Base-by-base conservation (phyloP, 1,140 invertebrate species). In the Centruroides sculpturatus region DNA sequence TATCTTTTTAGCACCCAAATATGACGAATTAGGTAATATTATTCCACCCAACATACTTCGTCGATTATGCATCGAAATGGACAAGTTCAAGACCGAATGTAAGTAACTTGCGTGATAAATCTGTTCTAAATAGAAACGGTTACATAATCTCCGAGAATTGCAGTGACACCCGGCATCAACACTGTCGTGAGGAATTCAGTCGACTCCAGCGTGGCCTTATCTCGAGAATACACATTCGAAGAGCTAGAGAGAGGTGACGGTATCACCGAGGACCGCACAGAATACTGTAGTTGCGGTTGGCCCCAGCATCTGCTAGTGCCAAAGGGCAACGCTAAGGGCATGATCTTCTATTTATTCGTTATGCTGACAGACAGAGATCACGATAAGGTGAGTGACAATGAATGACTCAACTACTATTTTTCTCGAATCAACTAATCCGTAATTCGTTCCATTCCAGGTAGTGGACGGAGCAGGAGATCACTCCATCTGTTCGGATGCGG, bases 261-360 rank as follows among this genome's bases (percentile, higher is more conserved):
- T 4, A 57, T 51, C 10, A 58, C 57, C 10, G 48, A 55, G 35
- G 49, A 68, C 4, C 71, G 64, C n/a, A 59, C 54, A 6, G 61
- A 76, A 54, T 70, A 74, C 51, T 90, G 88, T 72, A 86, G 87
- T 47, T 91, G 87, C 71, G 88, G 88, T 54, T 90, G 87, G 87
- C 89, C 89, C 2, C 81, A 89, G 55, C 86, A 92, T 69, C 82
- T 91, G 82, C 76, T 92, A 2, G 70, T 89, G 35, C 83, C 87
- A 0, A 85, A 83, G 72, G 89, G 89, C 35, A 81, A 72, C 4
- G 70, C 77, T 3, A 77, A 80, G 59, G 88, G 87, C 13, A 81
- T 81, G 69, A 71, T 75, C 0, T 82, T 82, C 69, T 80, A 86
- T 57, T 70, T 91, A 4, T 91, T 89, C 71, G 82, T 83, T 50